Base-by-base conservation (phyloP, 2,888 invertebrate genomes). In the Caenorhabditis auriculariae region DNA sequence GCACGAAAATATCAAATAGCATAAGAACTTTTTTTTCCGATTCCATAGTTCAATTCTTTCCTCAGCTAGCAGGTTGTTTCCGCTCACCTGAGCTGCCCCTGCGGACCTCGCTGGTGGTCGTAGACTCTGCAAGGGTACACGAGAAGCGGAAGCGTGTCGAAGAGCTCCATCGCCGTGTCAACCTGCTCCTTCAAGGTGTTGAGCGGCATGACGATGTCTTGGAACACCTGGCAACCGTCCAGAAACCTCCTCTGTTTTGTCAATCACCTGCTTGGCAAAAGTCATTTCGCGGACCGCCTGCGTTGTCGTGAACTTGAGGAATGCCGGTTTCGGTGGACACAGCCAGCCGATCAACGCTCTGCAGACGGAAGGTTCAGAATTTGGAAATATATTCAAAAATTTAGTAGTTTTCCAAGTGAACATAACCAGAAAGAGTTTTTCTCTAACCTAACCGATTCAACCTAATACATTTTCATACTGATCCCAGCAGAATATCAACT, bases 231-330 rank as follows among this genome's bases (percentile, higher is more conserved):
- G 32, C 67, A 61, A 46, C 17, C n/a, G n/a, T 46, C 29, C 9
- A 29, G 39, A 19, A 39, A 39, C 6, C 39, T 17, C 12, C 17
- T 39, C 21, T 35, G 35, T 15, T 35, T 35, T 35, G 9, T 35
- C 15, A 27, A 24, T 26, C 37, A 21, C 57, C 83, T 88, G 88
- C 73, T 87, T 87, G 0, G 88, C 87, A 75, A 88, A 88, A 0
- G 88, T 88, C 80, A 88, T 88, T 0, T 87, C 87, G 58, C 88
- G 81, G 0, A 89, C 84, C 9, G 87, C 87, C 0, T 88, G 87
- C 0, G 88, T 89, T 0, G 88, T 89, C 0, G 88, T 88, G 82
- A 87, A 88, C 76, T 88, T 88, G n/a, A 88, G 79, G 77, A 88
- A 88, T 0, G 88, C 88, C 2, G 88, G 88, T 76, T 88, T 88